These are phyloP conservation scores for Agriotes lineatus DNA, from an alignment of 2,888 invertebrate genomes.

Conservation along the genomic window DNA sequence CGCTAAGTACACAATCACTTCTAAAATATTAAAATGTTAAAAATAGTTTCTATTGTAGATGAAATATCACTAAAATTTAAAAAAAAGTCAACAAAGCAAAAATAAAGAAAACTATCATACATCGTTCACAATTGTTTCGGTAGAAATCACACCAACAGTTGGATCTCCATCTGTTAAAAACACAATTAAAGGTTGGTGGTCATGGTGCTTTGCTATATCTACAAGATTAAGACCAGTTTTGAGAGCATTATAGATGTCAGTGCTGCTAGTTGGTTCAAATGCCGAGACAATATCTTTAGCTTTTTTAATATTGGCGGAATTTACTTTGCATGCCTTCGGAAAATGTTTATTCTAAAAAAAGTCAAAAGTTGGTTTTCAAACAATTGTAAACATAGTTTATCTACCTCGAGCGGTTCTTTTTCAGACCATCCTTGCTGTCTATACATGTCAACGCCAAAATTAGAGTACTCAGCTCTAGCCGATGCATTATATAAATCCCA, in stretches of 20 bases:
- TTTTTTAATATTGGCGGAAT: conserved; percentile 70
- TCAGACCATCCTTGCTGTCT: too few species aligned
- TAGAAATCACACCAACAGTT: conserved; percentile 70
- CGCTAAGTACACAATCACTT: too few species aligned
- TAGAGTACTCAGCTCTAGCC: too few species aligned
- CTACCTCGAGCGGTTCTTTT: too few species aligned
- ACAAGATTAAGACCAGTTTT: conserved; percentile 66
- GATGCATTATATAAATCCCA: conserved; percentile 70
- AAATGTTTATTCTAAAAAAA: conserved; percentile 56
- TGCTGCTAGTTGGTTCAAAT: conserved; percentile 72
- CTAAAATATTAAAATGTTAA: not conserved
- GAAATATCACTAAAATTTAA: too few species aligned
- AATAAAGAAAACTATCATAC: too few species aligned
- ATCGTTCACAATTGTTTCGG: conserved; percentile 53
- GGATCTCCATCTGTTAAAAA: conserved; percentile 78
- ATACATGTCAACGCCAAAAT: too few species aligned
- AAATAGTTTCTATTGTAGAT: too few species aligned
- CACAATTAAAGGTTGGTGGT: conserved; percentile 73
- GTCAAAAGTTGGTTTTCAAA: not conserved
- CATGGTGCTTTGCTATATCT: conserved; percentile 49
- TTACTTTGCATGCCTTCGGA: conserved; percentile 69
- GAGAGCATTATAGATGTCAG: conserved; percentile 77
- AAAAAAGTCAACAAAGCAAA: too few species aligned
- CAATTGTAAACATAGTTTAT: too few species aligned
- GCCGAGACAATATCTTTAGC: conserved; percentile 72